These are phyloP conservation scores for Phragmatobia fuliginosa DNA, from an alignment of 2,888 invertebrate genomes.

Conservation along the genomic window DNA sequence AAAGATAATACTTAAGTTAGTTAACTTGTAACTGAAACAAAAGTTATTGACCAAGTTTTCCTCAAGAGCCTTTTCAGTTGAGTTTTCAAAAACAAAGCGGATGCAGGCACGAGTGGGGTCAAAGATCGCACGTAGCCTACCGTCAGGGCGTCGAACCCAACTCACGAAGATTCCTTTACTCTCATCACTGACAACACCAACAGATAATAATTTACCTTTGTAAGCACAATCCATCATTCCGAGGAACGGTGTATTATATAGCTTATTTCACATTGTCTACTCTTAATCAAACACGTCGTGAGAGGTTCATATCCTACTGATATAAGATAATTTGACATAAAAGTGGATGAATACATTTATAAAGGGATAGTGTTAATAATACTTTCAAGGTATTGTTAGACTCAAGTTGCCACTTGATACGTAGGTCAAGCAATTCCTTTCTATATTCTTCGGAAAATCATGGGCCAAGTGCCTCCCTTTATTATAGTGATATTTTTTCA, in stretches of 20 bases:
- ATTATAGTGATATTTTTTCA: neutral
- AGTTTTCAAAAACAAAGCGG: constrained; percentile 29
- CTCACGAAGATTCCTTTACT: constrained; percentile 20
- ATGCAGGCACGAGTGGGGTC: constrained; percentile 52
- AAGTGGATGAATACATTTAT: neutral
- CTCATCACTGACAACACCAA: constrained; percentile 35
- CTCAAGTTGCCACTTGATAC: neutral
- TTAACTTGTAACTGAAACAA: neutral
- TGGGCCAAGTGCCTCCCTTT: neutral
- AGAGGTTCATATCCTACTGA: neutral
- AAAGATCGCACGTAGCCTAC: constrained; percentile 57
- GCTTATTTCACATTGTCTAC: neutral
- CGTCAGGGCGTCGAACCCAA: constrained; percentile 53
- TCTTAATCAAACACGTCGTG: neutral
- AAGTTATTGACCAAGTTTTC: constrained; percentile 38
- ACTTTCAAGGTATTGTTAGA: neutral
- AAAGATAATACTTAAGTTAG: neutral
- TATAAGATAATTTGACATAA: neutral
- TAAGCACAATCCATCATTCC: constrained; percentile 21
- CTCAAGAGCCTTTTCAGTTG: constrained; percentile 27
- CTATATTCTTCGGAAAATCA: neutral
- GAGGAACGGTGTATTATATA: constrained; percentile 14
- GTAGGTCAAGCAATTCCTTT: neutral
- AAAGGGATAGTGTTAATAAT: neutral
- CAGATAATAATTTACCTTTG: constrained; percentile 26